phyloP scores from a whole-genome alignment of 2,113 vertebrate species.

The Hemibagrus wyckioides region DNA sequence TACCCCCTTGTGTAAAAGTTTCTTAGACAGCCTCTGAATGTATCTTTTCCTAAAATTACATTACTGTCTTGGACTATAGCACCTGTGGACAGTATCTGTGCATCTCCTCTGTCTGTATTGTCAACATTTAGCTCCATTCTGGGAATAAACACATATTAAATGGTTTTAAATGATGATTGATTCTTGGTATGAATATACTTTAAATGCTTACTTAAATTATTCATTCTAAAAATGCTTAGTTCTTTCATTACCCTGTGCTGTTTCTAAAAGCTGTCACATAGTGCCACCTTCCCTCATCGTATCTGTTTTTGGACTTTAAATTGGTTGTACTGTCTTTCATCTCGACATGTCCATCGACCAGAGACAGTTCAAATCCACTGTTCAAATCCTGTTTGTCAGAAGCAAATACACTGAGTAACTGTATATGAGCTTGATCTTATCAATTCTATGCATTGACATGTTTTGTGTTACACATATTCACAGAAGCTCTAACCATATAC shows the following conservation, averaged over 20 bases:
- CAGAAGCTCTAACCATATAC: neutral
- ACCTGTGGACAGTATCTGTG: neutral
- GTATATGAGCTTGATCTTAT: neutral
- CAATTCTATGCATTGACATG: neutral
- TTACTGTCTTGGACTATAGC: neutral
- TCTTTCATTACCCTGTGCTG: conserved; percentile 67
- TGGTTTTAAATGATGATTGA: neutral
- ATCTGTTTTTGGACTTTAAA: conserved; percentile 70
- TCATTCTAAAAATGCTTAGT: neutral
- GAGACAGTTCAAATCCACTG: conserved; percentile 70
- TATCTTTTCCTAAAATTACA: conserved; percentile 71
- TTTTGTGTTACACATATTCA: neutral
- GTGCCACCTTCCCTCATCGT: conserved; percentile 79
- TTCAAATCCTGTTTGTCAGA: conserved; percentile 64
- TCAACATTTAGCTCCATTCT: conserved; percentile 64
- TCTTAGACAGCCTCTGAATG: conserved; percentile 80
- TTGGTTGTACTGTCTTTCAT: conserved; percentile 63
- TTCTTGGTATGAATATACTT: neutral
- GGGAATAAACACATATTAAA: conserved; percentile 40
- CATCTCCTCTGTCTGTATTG: conserved; percentile 47
- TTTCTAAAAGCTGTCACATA: conserved; percentile 75
- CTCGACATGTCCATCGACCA: conserved; percentile 74
- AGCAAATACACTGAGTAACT: conserved; percentile 36
- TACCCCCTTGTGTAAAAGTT: conserved; percentile 84
- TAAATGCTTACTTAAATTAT: neutral